These are phyloP conservation scores for Sylvilagus floridanus DNA, from an alignment of 2,797 vertebrate genomes.

Conservation along the genomic window DNA sequence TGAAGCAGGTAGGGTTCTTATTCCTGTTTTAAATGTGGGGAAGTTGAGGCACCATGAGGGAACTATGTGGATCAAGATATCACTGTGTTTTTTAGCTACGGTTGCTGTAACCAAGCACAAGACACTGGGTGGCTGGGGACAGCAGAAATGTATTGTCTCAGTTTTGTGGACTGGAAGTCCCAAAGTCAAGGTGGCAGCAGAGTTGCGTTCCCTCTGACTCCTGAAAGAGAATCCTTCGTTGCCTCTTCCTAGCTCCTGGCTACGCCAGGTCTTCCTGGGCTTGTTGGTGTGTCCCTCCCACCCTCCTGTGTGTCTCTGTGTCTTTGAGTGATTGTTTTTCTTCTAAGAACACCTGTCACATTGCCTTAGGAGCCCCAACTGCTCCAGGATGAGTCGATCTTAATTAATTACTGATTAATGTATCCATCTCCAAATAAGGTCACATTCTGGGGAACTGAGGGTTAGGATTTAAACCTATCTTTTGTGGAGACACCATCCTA, in stretches of 20 bases:
- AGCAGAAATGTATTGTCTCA: not conserved
- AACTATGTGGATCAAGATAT: not conserved
- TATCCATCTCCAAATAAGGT: conserved; percentile 2
- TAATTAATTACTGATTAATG: not conserved
- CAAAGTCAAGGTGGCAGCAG: not conserved
- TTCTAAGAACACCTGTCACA: not conserved
- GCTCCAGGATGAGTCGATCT: not conserved
- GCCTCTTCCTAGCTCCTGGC: not conserved
- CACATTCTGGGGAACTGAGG: not conserved
- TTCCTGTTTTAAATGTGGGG: conserved; percentile 38
- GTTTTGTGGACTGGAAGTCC: not conserved
- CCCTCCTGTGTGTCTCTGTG: not conserved
- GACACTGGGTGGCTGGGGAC: not conserved
- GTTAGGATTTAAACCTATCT: not conserved
- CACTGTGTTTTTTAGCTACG: not conserved
- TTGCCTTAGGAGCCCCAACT: not conserved
- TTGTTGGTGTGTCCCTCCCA: not conserved
- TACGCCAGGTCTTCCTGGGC: not conserved
- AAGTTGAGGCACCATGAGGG: not conserved
- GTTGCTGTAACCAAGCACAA: not conserved
- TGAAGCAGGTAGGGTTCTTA: not conserved
- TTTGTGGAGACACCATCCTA: not conserved
- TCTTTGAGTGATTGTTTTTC: conserved; percentile 1
- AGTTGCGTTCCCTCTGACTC: not conserved
- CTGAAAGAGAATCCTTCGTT: not conserved